Conservation (phyloP, 2,113 vertebrate species). For the Callionymus lyra region DNA sequence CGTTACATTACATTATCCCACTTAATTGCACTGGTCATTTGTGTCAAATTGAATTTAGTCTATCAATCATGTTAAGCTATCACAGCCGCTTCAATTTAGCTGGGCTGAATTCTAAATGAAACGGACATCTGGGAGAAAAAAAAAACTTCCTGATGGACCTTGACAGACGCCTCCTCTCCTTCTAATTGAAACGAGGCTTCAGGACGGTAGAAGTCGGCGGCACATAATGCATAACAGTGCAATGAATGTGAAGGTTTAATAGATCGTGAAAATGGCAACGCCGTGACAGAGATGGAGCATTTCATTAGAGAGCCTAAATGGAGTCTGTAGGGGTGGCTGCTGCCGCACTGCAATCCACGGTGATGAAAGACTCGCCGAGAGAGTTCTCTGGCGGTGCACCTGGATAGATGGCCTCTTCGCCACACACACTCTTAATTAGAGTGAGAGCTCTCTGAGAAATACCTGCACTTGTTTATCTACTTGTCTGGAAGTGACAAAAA, state of each 20-base stretch:
- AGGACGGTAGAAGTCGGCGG: constrained; percentile 26
- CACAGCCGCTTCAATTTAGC: no score
- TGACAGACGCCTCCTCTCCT: no score
- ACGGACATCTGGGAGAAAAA: constrained; percentile 1
- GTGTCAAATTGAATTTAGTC: no score
- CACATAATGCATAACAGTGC: constrained; percentile 36
- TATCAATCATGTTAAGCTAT: no score
- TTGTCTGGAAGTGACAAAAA: neutral
- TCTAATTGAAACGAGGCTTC: constrained; percentile 40
- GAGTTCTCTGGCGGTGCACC: constrained; percentile 30
- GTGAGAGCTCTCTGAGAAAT: neutral
- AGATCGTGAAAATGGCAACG: constrained; percentile 46
- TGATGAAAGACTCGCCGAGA: constrained; percentile 30
- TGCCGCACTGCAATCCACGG: constrained; percentile 15
- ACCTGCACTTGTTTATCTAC: neutral
- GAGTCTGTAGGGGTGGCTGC: constrained; percentile 30
- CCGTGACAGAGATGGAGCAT: constrained; percentile 56
- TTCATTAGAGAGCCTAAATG: constrained; percentile 45
- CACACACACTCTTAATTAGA: constrained; percentile 24
- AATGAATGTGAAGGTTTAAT: constrained; percentile 45
- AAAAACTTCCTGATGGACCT: constrained; percentile 29
- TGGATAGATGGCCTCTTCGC: constrained; percentile 34
- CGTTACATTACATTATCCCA: no score
- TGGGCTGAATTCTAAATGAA: no score
- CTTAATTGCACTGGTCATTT: no score